Conservation (phyloP, 2,888 invertebrate species). For the Apoda limacodes region DNA sequence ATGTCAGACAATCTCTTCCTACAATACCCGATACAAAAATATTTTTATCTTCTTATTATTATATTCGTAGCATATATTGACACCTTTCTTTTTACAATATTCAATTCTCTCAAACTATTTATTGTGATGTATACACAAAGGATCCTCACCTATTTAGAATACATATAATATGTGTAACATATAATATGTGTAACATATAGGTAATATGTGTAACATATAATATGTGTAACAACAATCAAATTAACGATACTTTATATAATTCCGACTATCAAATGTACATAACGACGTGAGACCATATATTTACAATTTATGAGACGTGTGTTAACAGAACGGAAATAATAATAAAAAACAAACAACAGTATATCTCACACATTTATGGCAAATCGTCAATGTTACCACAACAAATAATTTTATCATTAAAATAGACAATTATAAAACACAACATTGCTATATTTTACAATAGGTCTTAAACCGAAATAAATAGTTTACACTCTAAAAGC, state of each 20-base stretch:
- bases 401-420: constrained; percentile 39
- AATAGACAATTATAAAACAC: constrained; percentile 65
- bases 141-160: too few species aligned
- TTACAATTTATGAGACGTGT: constrained; percentile 13
- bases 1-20: constrained; percentile 52
- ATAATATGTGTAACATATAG: too few species aligned
- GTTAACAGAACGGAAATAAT: constrained; percentile 34
- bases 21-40: constrained; percentile 68
- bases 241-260: background rate
- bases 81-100: constrained; percentile 52
- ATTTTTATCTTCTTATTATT: constrained; percentile 24
- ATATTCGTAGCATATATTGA: constrained; percentile 44
- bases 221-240: background rate
- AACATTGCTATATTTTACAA: constrained; percentile 62
- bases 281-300: background rate
- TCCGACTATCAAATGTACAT: background rate
- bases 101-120: constrained; percentile 27
- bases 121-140: background rate
- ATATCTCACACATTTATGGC: constrained; percentile 65
- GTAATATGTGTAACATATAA: too few species aligned
- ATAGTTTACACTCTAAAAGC: constrained; percentile 59
- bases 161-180: too few species aligned
- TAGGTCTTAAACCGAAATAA: constrained; percentile 66
- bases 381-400: constrained; percentile 52
- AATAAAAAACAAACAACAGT: constrained; percentile 55